Evolutionary conservation across 2,888 invertebrate species (phyloP), one percentile per base, ranked within the genome.

Genomic region (Monoplex corrugatus): DNA sequence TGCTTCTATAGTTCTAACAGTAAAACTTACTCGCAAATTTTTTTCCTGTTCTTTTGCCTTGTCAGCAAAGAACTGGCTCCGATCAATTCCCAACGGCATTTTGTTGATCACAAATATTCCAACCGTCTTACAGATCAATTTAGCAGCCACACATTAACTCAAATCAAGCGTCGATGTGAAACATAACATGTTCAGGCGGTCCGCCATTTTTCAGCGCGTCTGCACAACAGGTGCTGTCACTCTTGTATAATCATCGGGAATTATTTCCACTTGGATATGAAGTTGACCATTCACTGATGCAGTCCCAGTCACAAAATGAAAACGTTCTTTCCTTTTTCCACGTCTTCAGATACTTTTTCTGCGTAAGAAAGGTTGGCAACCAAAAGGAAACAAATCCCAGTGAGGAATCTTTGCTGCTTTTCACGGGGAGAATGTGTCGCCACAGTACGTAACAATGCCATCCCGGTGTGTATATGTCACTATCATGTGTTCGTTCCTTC

Each of bases 21-120:
- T 78, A 78, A n/a, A n/a, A 90, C 91, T 92, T 87, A 94, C 94
- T 89, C 93, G 90, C 16, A 91, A 86, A 45, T 92, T 92, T 89
- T 91, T 92, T 88, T 94, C 94, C 32, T 92, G 89, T 32, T 91
- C 90, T 80, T 93, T 93, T 23, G 92, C 92, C 89, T 94, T 94
- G 45, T 93, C 94, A 23, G 92, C 91, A 28, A 93, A 91, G 89
- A 93, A 94, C 85, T 93, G 91, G 38, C 92, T 92, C 90, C 92
- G 92, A 89, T 94, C 94, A n/a, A 94, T 91, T 83, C 94, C 94
- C 23, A 94, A 90, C 10, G 94, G 94, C 94, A 94, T 94, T 43
- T 83, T 91, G 57, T n/a, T 23, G n/a, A 8, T 44, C 19, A 35
- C 28, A 2, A 28, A 5, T 57, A 16, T 57, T 57, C n/a, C 43